Evolutionary conservation across 2,113 vertebrate genomes (phyloP).

Genomic region (Forbesichthys papilliferus): DNA sequence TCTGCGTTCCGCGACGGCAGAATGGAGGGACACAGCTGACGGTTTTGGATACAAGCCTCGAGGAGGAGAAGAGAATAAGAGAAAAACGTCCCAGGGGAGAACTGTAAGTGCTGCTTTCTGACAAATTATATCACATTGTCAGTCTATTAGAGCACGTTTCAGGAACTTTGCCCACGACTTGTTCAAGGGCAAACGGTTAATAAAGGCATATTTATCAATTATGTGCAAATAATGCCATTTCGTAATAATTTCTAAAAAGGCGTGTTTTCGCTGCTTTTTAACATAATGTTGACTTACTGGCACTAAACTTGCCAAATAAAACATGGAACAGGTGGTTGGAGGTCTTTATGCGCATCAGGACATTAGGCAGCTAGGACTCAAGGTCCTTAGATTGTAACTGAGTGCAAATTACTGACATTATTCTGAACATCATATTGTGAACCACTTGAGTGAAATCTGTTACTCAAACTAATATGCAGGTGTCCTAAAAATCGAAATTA

Average conservation of each 20-base stretch:
- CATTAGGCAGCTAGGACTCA: conserved; percentile 10
- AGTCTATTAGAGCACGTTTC: not conserved
- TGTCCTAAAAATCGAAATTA: not conserved
- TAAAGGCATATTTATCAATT: conserved; percentile 38
- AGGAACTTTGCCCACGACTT: conserved; percentile 45
- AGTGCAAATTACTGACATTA: not conserved
- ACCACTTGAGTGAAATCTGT: not conserved
- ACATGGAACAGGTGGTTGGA: conserved; percentile 49
- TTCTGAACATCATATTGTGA: not conserved
- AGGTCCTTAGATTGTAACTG: conserved; percentile 26
- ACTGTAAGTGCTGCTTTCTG: conserved; percentile 65
- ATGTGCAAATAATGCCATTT: conserved; percentile 1
- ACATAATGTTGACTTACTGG: not conserved
- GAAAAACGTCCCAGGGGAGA: conserved; percentile 47
- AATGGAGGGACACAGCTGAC: conserved; percentile 78
- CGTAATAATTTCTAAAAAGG: not conserved
- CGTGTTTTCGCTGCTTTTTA: not conserved
- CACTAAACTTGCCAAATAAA: conserved; percentile 25
- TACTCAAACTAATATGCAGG: not conserved
- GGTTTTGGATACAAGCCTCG: conserved; percentile 60
- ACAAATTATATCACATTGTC: conserved; percentile 19
- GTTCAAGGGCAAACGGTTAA: conserved; percentile 67
- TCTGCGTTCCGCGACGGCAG: conserved; percentile 50
- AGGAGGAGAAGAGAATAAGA: conserved; percentile 53
- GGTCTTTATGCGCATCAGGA: conserved; percentile 22